Percentiles rank a stretch among this genome's conserved stretches.
These are phyloP conservation scores for Megalops atlanticus DNA, from an alignment of 2,113 vertebrate genomes.

Conservation along the genomic window DNA sequence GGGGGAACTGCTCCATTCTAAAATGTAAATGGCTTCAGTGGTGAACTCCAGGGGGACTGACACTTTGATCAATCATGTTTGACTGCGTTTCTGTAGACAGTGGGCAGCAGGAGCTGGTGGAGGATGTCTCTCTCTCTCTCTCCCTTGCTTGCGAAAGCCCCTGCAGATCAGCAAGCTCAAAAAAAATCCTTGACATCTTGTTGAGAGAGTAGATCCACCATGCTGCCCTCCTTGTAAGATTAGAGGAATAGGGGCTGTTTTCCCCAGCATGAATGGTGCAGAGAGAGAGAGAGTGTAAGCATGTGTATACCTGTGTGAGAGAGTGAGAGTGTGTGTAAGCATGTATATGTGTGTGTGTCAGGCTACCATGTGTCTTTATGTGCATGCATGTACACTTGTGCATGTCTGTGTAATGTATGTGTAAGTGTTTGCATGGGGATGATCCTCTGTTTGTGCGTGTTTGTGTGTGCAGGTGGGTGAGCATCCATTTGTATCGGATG, in stretches of 20 bases:
- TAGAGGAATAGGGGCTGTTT: no score
- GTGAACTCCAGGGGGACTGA: slow-evolving; percentile 50
- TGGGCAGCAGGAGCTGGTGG: background rate
- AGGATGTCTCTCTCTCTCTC: background rate
- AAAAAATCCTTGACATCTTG: background rate
- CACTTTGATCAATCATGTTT: slow-evolving; percentile 54
- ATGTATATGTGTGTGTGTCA: no score
- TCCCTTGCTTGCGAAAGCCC: background rate
- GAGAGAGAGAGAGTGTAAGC: background rate
- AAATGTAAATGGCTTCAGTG: slow-evolving; percentile 64
- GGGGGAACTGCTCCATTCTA: slow-evolving; percentile 52
- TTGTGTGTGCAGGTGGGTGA: no score
- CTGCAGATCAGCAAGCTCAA: no score
- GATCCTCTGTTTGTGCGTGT: no score
- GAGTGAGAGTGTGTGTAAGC: no score
- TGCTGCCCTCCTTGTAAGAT: no score
- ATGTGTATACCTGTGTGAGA: no score
- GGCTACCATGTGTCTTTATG: background rate
- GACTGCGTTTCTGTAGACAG: background rate
- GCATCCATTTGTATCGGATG: no score
- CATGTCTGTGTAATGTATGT: background rate
- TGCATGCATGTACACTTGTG: background rate
- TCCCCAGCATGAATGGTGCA: no score
- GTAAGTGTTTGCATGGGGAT: background rate
- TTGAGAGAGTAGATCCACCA: background rate